A percentile compares a stretch with the other conserved stretches of the same genome.
phyloP scores from a whole-genome alignment of 2,113 vertebrate genomes.

The Brachyistius frenatus region DNA sequence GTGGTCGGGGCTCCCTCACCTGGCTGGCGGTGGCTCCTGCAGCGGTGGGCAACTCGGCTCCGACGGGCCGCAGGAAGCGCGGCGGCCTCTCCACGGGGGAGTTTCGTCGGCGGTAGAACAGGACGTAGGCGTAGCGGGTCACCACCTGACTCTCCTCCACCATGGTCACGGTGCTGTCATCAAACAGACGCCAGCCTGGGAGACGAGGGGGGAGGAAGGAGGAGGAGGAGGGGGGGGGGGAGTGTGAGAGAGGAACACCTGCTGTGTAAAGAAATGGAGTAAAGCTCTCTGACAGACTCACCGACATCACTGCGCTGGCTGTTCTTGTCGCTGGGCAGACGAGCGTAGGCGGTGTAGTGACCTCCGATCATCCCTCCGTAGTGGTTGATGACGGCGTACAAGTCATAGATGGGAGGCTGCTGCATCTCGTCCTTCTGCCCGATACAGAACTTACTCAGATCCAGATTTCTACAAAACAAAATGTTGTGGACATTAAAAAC shows the following conservation, averaged over 20 bases:
- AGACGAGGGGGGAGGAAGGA: too few species aligned
- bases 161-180: constrained; percentile 97
- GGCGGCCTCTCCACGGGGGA: constrained; percentile 96
- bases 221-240: not conserved
- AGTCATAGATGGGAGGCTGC: constrained; percentile 93
- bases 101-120: constrained; percentile 97
- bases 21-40: constrained; percentile 91
- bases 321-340: constrained; percentile 95
- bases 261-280: too few species aligned
- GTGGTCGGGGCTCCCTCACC: constrained; percentile 85
- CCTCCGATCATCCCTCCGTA: constrained; percentile 99
- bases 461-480: constrained; percentile 87
- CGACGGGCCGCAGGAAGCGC: constrained; percentile 82
- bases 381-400: constrained; percentile 98
- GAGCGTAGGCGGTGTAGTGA: constrained; percentile 96
- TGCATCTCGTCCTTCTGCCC: constrained; percentile 96
- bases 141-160: constrained; percentile 98
- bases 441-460: constrained; percentile 98
- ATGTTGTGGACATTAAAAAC: not conserved
- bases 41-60: constrained; percentile 84
- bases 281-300: constrained; percentile 73
- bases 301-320: constrained; percentile 98
- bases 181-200: constrained; percentile 97
- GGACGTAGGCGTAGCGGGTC: constrained; percentile 96
- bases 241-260: too few species aligned